These are phyloP conservation scores for Pelobates fuscus DNA, from an alignment of 2,113 vertebrate genomes.

Conservation along the genomic window DNA sequence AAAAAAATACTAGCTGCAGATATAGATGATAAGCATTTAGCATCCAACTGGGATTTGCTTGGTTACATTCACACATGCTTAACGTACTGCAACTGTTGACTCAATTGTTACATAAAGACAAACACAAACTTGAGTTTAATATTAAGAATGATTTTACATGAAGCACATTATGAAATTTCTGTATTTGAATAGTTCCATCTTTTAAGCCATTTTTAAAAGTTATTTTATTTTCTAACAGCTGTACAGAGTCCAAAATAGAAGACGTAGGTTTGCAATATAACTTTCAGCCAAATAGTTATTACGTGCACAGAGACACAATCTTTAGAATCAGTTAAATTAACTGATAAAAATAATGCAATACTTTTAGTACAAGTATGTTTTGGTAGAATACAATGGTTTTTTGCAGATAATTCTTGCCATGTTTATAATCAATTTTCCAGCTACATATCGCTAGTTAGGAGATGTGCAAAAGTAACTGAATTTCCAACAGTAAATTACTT, in stretches of 20 bases:
- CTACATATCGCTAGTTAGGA: background rate
- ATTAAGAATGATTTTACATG: too few species aligned
- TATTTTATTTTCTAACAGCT: background rate
- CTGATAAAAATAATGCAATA: background rate
- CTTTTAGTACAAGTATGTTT: background rate
- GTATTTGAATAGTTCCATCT: background rate
- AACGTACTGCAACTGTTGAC: too few species aligned
- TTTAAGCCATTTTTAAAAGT: background rate
- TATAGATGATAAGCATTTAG: too few species aligned
- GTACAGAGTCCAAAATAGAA: background rate
- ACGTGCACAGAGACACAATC: too few species aligned
- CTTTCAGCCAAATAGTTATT: background rate
- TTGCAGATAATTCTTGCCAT: background rate
- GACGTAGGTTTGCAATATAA: background rate
- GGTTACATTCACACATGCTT: too few species aligned
- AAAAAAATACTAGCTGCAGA: too few species aligned
- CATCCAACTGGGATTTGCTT: too few species aligned
- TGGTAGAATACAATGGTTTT: background rate
- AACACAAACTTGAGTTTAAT: too few species aligned
- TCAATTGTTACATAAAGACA: too few species aligned
- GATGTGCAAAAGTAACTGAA: background rate
- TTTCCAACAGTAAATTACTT: background rate
- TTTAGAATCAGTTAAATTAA: too few species aligned
- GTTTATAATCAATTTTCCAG: background rate
- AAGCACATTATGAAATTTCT: too few species aligned